Conservation (phyloP, 2,113 vertebrate genomes). For the Rallus limicola region DNA sequence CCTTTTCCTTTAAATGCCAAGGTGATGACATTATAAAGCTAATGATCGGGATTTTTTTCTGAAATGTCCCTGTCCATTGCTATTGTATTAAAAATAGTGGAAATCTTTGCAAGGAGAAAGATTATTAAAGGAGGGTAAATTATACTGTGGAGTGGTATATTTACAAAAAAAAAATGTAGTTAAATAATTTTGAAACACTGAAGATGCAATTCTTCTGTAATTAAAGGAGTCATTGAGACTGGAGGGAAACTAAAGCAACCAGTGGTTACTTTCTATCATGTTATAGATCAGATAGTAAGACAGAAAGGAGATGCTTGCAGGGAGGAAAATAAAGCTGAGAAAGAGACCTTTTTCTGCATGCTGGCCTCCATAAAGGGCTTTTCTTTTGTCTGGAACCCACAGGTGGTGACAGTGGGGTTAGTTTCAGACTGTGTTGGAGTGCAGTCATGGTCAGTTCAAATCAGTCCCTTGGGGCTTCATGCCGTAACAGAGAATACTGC, state of each 20-base stretch:
- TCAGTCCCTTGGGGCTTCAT: background rate
- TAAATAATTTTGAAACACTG: background rate
- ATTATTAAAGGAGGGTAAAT: background rate
- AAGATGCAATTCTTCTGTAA: background rate
- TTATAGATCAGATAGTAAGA: background rate
- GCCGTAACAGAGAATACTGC: background rate
- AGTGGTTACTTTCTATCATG: background rate
- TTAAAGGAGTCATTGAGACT: background rate
- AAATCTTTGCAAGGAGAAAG: background rate
- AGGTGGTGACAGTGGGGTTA: background rate
- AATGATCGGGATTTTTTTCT: background rate
- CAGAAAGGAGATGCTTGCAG: background rate
- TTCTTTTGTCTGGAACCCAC: background rate
- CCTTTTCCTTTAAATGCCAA: background rate
- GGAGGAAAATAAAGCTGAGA: background rate
- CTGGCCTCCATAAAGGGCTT: background rate
- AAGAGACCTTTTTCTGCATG: background rate
- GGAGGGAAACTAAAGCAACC: background rate
- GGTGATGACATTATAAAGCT: background rate
- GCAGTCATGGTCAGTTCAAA: slow-evolving; percentile 9
- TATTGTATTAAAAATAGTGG: background rate
- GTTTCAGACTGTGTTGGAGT: background rate
- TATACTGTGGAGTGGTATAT: too few species aligned
- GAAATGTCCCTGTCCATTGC: background rate
- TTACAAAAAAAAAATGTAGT: too few species aligned